Conservation (phyloP, 2,797 vertebrate genomes). For the Rhadinocentrus ornatus region DNA sequence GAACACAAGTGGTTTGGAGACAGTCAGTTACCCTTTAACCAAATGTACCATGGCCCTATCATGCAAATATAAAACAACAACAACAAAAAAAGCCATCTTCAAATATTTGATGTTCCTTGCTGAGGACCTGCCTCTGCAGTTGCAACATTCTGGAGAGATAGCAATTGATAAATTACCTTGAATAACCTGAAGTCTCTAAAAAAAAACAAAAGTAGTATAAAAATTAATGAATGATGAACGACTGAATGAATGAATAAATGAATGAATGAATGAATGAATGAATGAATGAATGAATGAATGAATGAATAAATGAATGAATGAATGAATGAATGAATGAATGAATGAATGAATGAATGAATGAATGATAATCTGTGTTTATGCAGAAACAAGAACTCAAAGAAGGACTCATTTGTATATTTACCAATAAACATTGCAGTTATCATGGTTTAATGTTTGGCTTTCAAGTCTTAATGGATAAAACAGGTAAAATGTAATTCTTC, state of each 20-base stretch:
- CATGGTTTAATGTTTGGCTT: neutral
- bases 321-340: too few relatives aligned
- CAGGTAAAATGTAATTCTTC: neutral
- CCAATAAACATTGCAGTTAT: neutral
- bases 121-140: slow-evolving; percentile 16
- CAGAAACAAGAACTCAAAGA: neutral
- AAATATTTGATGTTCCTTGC: slow-evolving; percentile 70
- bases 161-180: neutral
- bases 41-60: slow-evolving; percentile 5
- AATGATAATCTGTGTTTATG: neutral
- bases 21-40: slow-evolving; percentile 16
- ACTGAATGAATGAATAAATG: too few relatives aligned
- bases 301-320: too few relatives aligned
- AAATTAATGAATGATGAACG: too few relatives aligned
- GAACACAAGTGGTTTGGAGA: neutral
- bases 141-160: slow-evolving; percentile 41
- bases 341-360: too few relatives aligned
- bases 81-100: slow-evolving; percentile 14
- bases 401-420: neutral
- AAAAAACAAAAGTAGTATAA: neutral
- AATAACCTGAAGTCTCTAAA: neutral
- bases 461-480: neutral
- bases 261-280: too few relatives aligned
- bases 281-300: too few relatives aligned
- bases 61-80: slow-evolving; percentile 21